Percentiles rank a stretch among this genome's conserved stretches.
These are phyloP conservation scores for Ypsolopha scabrella DNA, from an alignment of 2,888 invertebrate genomes.

Conservation along the genomic window DNA sequence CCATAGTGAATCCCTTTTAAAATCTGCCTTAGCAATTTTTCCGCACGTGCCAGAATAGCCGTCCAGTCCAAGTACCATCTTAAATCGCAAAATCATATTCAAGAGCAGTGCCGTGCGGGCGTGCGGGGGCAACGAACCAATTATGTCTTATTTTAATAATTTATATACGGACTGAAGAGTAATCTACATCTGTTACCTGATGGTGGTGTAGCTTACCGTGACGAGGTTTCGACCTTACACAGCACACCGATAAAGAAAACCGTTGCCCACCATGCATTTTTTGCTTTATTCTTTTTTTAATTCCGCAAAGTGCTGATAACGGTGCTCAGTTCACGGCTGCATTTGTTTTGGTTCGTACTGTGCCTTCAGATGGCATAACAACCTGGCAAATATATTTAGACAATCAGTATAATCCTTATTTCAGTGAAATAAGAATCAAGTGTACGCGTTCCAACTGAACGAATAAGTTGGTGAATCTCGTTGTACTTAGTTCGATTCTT, in stretches of 20 bases:
- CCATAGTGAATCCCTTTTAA: too few species aligned
- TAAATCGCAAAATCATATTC: too few species aligned
- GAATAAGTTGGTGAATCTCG: too few species aligned
- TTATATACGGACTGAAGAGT: not conserved
- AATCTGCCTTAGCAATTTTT: too few species aligned
- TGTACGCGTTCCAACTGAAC: too few species aligned
- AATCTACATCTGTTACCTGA: not conserved
- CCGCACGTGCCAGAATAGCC: too few species aligned
- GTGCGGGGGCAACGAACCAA: not conserved
- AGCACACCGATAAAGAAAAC: constrained; percentile 48
- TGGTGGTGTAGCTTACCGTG: constrained; percentile 32
- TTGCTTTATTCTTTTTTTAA: constrained; percentile 51
- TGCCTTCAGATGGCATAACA: not conserved
- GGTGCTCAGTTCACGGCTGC: constrained; percentile 39
- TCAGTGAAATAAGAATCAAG: too few species aligned
- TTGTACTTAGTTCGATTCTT: too few species aligned
- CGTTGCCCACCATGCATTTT: constrained; percentile 39
- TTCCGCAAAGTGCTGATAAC: constrained; percentile 62
- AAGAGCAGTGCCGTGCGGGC: not conserved
- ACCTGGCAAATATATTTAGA: too few species aligned
- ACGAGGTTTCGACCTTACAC: constrained; percentile 40
- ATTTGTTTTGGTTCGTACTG: constrained; percentile 55
- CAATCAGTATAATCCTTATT: too few species aligned
- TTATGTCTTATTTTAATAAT: not conserved
- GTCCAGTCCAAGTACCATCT: too few species aligned